phyloP scores from a whole-genome alignment of 2,113 vertebrate species.

The Alethe castanea region DNA sequence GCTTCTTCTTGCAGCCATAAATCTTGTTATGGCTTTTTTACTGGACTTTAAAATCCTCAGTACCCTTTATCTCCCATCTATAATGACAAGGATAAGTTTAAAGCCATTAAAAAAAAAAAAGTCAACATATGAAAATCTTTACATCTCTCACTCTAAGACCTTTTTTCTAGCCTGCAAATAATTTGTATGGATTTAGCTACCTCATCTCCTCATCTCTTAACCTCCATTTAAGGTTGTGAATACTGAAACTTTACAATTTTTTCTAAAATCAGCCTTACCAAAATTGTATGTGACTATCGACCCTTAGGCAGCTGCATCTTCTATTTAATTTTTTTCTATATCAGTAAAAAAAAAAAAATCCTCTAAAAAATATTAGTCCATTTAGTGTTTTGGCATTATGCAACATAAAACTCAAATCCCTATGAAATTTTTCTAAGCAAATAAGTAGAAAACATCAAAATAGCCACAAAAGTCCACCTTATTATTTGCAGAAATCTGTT shows the following conservation, averaged over 20 bases:
- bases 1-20: background rate
- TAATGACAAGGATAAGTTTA: background rate
- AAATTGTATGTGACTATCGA: background rate
- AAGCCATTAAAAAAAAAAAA: background rate
- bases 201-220: background rate
- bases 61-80: background rate
- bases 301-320: background rate
- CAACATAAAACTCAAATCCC: rapidly evolving
- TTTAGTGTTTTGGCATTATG: background rate
- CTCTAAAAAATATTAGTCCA: background rate
- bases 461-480: background rate
- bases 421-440: background rate
- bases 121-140: background rate
- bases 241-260: background rate
- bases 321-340: background rate
- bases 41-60: background rate
- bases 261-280: background rate
- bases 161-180: background rate
- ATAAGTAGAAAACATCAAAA: background rate
- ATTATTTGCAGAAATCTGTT: background rate
- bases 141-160: background rate
- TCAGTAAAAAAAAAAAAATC: background rate
- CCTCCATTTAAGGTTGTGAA: background rate
- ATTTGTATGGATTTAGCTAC: background rate
- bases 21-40: background rate